These are phyloP conservation scores for Halisarca cf. caerulea DNA, from an alignment of 37 sponge, comb jelly and placozoan genomes.

Conservation along the genomic window DNA sequence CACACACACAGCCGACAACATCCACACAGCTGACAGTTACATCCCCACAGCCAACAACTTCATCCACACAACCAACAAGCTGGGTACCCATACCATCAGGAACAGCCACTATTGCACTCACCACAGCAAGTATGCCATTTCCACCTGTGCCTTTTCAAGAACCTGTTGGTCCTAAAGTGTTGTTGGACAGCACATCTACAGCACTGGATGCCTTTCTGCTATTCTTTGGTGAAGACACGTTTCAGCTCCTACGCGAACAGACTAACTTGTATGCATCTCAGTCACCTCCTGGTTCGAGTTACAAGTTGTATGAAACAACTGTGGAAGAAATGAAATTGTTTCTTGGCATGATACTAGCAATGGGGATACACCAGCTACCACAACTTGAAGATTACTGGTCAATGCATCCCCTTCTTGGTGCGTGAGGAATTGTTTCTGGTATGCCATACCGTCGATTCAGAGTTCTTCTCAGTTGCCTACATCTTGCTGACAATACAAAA, in stretches of 20 bases:
- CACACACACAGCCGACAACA: no score
- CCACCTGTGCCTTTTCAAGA: neutral
- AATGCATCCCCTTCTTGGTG: neutral
- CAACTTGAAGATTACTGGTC: conserved; percentile 28
- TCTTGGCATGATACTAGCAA: conserved; percentile 1
- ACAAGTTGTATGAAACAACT: neutral
- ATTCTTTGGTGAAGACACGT: no score
- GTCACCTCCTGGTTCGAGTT: neutral
- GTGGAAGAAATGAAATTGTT: neutral
- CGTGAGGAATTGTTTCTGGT: neutral
- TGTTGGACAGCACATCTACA: neutral
- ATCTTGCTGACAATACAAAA: neutral
- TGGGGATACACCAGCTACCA: conserved; percentile 41
- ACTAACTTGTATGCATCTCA: conserved; percentile 12
- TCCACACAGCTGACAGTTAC: no score
- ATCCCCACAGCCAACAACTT: no score
- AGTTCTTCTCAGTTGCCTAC: neutral
- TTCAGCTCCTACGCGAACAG: no score
- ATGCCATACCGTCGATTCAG: conserved; percentile 10
- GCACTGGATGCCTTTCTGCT: no score
- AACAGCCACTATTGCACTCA: neutral
- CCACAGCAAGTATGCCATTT: neutral
- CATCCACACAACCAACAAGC: neutral
- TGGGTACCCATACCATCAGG: neutral
- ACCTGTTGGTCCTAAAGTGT: neutral